A percentile compares a stretch with the other conserved stretches of the same genome.
phyloP scores from a whole-genome alignment of 2,113 vertebrate genomes.

The Camelus dromedarius region DNA sequence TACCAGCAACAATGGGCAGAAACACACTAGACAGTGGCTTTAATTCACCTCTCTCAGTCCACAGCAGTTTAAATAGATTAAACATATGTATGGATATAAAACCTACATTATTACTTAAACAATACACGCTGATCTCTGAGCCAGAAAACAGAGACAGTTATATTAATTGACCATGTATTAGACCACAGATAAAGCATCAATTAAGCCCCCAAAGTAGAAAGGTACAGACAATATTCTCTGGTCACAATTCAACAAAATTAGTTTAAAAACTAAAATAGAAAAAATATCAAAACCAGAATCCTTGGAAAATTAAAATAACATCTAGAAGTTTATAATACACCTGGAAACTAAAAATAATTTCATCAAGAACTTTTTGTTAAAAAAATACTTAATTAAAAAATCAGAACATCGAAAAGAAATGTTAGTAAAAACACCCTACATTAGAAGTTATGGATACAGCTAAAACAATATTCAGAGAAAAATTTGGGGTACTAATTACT shows the following conservation, averaged over 20 bases:
- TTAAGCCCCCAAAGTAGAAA: neutral
- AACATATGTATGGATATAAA: neutral
- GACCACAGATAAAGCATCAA: neutral
- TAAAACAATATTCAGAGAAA: neutral
- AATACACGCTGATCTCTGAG: neutral
- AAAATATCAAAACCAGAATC: neutral
- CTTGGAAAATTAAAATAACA: neutral
- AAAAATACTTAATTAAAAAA: neutral
- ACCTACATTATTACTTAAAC: neutral
- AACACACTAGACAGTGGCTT: neutral
- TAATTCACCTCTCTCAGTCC: neutral
- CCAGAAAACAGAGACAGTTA: neutral
- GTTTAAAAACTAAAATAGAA: neutral
- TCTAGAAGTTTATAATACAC: neutral
- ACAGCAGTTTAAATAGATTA: neutral
- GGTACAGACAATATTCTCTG: neutral
- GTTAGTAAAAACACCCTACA: neutral
- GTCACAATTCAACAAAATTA: neutral
- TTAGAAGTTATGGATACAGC: neutral
- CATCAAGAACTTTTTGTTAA: neutral
- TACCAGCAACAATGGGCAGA: neutral
- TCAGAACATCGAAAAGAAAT: neutral
- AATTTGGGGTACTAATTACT: neutral
- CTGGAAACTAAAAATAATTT: neutral
- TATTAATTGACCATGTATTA: neutral